Base-by-base conservation (phyloP, 2,888 invertebrate genomes). In the Calameuta idolon region DNA sequence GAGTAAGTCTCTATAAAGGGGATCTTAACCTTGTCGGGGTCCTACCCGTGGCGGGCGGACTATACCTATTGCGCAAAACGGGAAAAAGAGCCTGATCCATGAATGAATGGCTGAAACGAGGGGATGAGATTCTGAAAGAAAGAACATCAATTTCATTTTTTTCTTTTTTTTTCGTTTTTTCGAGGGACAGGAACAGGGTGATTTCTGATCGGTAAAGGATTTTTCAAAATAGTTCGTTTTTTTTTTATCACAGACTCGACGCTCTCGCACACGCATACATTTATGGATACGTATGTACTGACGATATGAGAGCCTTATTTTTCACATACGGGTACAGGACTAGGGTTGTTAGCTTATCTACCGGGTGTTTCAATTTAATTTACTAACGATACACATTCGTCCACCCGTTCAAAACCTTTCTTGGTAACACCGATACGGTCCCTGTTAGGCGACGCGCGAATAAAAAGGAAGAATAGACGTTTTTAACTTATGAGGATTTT, bases 51-150 rank as follows among this genome's bases (percentile, higher is more conserved):
- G 80, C 81, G 80, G 82, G 83, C 85, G 81, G 79, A 85, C 83
- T 89, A 88, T 91, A 91, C 91, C 91, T 91, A 91, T 91, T 90
- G 90, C 90, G 87, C 91, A 91, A 91, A 91, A 91, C 90, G 91
- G 91, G 91, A 91, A 91, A 91, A 91, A 89, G 91, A 91, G 90
- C 90, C 90, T 91, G 91, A 91, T 90, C 91, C 91, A 91, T 88
- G 91, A 90, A 91, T 91, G 91, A 90, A 91, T 90, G 88, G 91
- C 87, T 89, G 91, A 89, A 90, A 91, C 91, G 89, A 91, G 90
- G 87, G 91, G 90, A 90, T 90, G 91, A 88, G 89, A 89, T 89
- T 91, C 91, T 91, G 90, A 91, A 91, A 91, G 90, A 90, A 90
- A 91, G 87, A 91, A 90, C 85, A 90, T 88, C 86, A 88, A 89